Conservation (phyloP, 2,113 vertebrate species). For the Corvus cornix region DNA sequence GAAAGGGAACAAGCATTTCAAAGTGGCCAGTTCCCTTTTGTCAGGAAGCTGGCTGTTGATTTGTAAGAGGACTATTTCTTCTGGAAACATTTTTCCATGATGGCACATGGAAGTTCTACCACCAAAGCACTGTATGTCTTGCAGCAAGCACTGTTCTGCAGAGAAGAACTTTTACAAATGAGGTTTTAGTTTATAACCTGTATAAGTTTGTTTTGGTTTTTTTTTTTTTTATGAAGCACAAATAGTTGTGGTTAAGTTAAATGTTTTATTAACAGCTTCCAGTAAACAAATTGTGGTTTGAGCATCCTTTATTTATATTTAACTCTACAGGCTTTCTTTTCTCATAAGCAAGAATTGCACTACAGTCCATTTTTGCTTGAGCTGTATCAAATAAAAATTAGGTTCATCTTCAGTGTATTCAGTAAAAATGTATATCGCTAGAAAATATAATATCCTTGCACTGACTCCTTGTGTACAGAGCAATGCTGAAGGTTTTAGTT, state of each 20-base stretch:
- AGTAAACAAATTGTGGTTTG: background rate
- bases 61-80: slow-evolving; percentile 1
- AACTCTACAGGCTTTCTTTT: background rate
- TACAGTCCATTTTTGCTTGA: slow-evolving; percentile 25
- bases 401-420: background rate
- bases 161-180: background rate
- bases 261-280: background rate
- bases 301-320: background rate
- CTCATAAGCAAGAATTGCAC: slow-evolving; percentile 48
- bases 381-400: slow-evolving; percentile 10
- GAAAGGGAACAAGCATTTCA: background rate
- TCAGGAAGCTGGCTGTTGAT: background rate
- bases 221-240: slow-evolving; percentile 35
- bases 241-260: background rate
- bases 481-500: background rate
- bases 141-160: background rate
- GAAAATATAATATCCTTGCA: slow-evolving; percentile 18
- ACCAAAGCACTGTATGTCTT: slow-evolving; percentile 10
- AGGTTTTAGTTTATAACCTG: background rate
- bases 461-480: slow-evolving; percentile 2
- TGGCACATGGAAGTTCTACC: background rate
- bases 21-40: background rate
- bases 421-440: slow-evolving; percentile 31
- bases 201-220: background rate
- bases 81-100: background rate